Base-by-base conservation (phyloP, 2,888 invertebrate genomes). In the Matsumyia berberina region DNA sequence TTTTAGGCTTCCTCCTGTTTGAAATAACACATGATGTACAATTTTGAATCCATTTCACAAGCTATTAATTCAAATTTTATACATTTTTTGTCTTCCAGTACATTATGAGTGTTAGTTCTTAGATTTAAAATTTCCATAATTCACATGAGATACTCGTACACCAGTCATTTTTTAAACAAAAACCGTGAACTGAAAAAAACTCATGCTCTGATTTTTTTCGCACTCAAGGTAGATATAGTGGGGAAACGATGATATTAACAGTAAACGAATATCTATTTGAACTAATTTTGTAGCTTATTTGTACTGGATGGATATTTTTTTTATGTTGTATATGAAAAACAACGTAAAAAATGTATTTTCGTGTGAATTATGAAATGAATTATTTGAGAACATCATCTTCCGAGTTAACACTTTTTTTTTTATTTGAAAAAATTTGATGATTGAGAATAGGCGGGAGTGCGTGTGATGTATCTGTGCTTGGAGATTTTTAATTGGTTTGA, bases 281-380 rank as follows among this genome's bases (percentile, higher is more conserved):
- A 58, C 57, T 15, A 58, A 35, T 31, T 64, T 24, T 9, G 19
- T 15, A 17, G 39, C 37, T 24, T 35, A 8, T 24, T 24, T 46
- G 33, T 39, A 42, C 5, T 72, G 6, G 8, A 69, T 55, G 44
- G 29, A 73, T 60, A 44, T 46, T 29, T 62, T 24, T 57, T 70
- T 69, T 70, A 78, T 70, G 12, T 46, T 81, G 80, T 81, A 74
- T 81, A 81, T 69, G 29, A 55, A 55, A 46, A 76, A 35, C 24
- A 69, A 49, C 44, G 62, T 37, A 73, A 53, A 66, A 79, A 60
- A 24, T 33, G 15, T 44, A 8, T 57, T 57, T 49, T 49, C 8
- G 35, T 70, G 33, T 76, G 51, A 81, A 81, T 76, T 76, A 81
- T 81, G 81, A 81, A 81, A 81, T 76, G 69, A 81, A 33, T 69